Conservation (phyloP, 2,113 vertebrate species). For the Eolophus roseicapilla region DNA sequence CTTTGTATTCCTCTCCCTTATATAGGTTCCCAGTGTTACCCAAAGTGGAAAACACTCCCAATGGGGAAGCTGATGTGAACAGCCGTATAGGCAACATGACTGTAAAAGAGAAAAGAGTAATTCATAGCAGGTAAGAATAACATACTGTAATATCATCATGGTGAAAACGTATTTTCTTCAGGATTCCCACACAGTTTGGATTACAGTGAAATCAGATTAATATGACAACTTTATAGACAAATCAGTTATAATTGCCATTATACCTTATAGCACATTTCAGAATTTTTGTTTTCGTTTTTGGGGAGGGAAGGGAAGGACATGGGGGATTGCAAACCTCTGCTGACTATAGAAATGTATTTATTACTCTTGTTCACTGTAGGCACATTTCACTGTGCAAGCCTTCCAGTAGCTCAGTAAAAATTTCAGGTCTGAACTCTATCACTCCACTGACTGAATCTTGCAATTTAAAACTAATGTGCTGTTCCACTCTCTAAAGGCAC, state of each 20-base stretch:
- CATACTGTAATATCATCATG: background rate
- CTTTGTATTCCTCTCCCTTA: background rate
- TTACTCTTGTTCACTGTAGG: background rate
- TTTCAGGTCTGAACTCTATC: conserved; percentile 38
- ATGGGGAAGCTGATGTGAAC: background rate
- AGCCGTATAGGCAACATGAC: background rate
- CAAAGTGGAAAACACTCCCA: background rate
- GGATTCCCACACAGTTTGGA: background rate
- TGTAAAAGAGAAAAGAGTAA: background rate
- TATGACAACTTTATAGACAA: background rate
- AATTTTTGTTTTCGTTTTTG: background rate
- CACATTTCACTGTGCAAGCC: background rate
- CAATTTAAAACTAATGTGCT: conserved; percentile 36
- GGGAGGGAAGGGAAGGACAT: background rate
- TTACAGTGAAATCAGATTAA: background rate
- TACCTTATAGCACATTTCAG: background rate
- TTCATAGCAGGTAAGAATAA: background rate
- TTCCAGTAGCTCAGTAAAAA: background rate
- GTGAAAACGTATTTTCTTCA: background rate
- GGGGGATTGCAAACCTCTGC: background rate
- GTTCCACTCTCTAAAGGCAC: background rate
- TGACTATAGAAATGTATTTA: background rate
- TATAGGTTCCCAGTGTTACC: background rate
- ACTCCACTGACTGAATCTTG: conserved; percentile 23
- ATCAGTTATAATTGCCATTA: background rate